Evolutionary conservation across 2,888 invertebrate species (phyloP), one percentile per base, ranked within the genome.

Genomic region (Caenorhabditis afra): DNA sequence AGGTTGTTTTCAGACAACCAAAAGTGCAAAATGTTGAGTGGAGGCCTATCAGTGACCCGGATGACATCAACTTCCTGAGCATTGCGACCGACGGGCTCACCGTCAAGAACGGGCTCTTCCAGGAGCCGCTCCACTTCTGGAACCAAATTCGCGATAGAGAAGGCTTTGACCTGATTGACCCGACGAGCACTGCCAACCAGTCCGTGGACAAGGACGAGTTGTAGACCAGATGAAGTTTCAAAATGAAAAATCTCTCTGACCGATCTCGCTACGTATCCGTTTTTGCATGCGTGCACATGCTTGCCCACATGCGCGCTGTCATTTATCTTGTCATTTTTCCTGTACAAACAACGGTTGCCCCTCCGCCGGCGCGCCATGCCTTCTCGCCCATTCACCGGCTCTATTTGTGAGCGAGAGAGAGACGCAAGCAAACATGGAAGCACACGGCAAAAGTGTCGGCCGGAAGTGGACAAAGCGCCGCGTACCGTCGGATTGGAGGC

Each of bases 251-350:
- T 3, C 29, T 29, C n/a, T 8, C 11, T 41, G 14, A 14, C 14
- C 41, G 11, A 41, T 41, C 41, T 14, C 12, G 12, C 41, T 41
- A 3, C 41, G 41, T 41, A 41, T 41, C 41, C 41, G 41, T 41
- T 41, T 14, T 41, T 14, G 41, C 41, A 11, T 41, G 41, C 39
- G 29, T 18, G 39, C 55, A 18, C 55, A 55, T 55, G 55, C 55
- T 52, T 52, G 29, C 29, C 29, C 29, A 11, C 20, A 11, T 12
- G 23, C 29, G 53, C 45, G 23, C 50, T 68, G 68, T 68, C 70
- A 62, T 70, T 70, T 70, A 70, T 70, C 70, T 70, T 70, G 70
- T 53, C 62, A 70, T 62, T 70, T 68, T 70, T 62, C 70, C 45
- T 62, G 61, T 61, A 70, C 70, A 70, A 70, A 62, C 70, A 70